phyloP scores from a whole-genome alignment of 2,113 vertebrate species.

The Oreochromis aureus region DNA sequence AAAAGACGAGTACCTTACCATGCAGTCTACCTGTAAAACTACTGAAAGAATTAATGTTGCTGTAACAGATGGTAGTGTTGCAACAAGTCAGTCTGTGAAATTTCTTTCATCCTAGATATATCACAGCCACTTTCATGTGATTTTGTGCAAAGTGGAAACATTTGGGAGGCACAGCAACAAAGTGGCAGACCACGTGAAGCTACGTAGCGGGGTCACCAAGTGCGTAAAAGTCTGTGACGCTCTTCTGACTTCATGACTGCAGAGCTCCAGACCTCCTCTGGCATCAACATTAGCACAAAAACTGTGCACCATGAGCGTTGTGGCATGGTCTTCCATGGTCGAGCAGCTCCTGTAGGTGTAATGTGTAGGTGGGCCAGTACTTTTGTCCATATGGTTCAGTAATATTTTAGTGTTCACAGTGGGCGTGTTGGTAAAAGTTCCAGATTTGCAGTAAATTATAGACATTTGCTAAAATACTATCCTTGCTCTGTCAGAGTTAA shows the following conservation, averaged over 20 bases:
- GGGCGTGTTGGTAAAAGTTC: not conserved
- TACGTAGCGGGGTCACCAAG: not conserved
- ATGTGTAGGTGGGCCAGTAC: not conserved
- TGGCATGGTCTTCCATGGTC: not conserved
- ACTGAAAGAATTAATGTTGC: not conserved
- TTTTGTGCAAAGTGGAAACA: not conserved
- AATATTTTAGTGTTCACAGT: not conserved
- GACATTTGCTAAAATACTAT: not conserved
- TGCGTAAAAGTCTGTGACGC: not conserved
- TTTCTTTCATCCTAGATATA: not conserved
- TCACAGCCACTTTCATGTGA: not conserved
- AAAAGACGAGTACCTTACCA: not conserved
- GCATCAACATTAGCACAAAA: not conserved
- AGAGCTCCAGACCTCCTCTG: not conserved
- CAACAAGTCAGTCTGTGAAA: not conserved
- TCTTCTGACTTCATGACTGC: not conserved
- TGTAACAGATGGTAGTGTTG: not conserved
- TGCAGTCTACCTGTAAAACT: not conserved
- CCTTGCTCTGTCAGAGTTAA: not conserved
- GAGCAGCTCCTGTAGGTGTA: not conserved
- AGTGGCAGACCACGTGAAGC: not conserved
- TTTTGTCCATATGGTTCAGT: not conserved
- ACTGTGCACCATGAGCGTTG: not conserved
- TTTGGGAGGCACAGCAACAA: not conserved
- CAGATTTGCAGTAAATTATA: not conserved